A percentile compares a stretch with the other conserved stretches of the same genome.
phyloP scores from a whole-genome alignment of 2,888 invertebrate species.

The Siphonodentalium dalli region DNA sequence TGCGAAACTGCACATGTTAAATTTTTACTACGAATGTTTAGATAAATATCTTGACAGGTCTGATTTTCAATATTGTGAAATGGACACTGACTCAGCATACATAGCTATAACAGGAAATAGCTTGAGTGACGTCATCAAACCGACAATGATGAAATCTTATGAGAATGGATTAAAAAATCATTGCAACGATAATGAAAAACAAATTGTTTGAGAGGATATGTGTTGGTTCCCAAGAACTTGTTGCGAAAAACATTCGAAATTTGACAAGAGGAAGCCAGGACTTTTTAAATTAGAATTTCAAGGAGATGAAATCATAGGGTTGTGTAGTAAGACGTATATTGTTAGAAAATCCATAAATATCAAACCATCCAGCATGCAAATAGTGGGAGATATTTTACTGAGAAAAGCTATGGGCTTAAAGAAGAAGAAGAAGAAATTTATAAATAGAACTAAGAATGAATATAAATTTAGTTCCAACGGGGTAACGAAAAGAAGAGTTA shows the following conservation, averaged over 20 bases:
- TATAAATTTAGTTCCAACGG: conserved; percentile 22
- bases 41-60: no score
- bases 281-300: conserved; percentile 15
- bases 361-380: conserved; percentile 1
- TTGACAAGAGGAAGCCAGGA: conserved; percentile 12
- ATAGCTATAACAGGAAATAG: conserved; percentile 10
- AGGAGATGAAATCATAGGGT: conserved; percentile 9
- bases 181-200: conserved; percentile 19
- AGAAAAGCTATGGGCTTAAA: conserved; percentile 5
- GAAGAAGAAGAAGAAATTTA: not conserved
- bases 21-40: no score
- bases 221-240: conserved; percentile 20
- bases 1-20: no score
- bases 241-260: conserved; percentile 18
- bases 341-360: not conserved
- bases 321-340: conserved; percentile 7
- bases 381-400: not conserved
- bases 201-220: conserved; percentile 5
- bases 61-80: no score
- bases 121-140: conserved; percentile 12
- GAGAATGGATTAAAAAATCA: conserved; percentile 13
- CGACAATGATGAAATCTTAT: conserved; percentile 6
- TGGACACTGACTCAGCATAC: conserved; percentile 15
- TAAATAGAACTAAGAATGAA: not conserved
- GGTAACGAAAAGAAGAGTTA: conserved; percentile 6